A percentile compares a stretch with the other conserved stretches of the same genome.
These are phyloP conservation scores for Phymorhynchus buccinoides DNA, from an alignment of 1,140 invertebrate species.

Conservation along the genomic window DNA sequence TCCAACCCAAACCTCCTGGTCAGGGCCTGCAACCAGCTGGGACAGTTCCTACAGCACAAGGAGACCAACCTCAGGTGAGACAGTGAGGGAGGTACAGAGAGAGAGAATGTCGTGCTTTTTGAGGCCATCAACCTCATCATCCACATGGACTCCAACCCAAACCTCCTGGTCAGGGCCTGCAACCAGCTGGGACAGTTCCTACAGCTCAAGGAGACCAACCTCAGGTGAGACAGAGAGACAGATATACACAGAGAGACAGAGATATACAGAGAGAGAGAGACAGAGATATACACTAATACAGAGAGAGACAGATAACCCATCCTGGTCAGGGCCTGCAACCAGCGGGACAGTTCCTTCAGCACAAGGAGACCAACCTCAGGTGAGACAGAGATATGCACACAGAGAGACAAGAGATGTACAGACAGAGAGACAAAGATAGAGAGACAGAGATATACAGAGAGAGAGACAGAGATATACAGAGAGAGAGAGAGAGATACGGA, in stretches of 20 bases:
- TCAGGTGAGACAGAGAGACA: constrained; percentile 80
- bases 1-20: constrained; percentile 96
- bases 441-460: too few relatives aligned
- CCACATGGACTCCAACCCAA: constrained; percentile 98
- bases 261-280: too few relatives aligned
- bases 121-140: constrained; percentile 99
- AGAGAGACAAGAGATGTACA: too few relatives aligned
- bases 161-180: constrained; percentile 96
- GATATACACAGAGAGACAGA: too few relatives aligned
- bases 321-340: constrained; percentile 97
- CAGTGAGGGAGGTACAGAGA: constrained; percentile 96
- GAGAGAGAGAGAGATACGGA: too few relatives aligned
- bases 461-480: too few relatives aligned
- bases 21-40: constrained; percentile 98
- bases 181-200: constrained; percentile 99
- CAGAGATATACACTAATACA: too few relatives aligned
- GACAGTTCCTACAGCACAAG: constrained; percentile 97
- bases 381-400: too few relatives aligned
- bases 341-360: constrained; percentile 97
- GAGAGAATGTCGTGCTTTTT: constrained; percentile 99
- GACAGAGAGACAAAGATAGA: too few relatives aligned
- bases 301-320: too few relatives aligned
- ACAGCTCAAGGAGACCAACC: constrained; percentile 98
- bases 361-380: constrained; percentile 98
- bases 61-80: constrained; percentile 93